Conservation (phyloP, 2,113 vertebrate species). For the Propithecus coquereli region DNA sequence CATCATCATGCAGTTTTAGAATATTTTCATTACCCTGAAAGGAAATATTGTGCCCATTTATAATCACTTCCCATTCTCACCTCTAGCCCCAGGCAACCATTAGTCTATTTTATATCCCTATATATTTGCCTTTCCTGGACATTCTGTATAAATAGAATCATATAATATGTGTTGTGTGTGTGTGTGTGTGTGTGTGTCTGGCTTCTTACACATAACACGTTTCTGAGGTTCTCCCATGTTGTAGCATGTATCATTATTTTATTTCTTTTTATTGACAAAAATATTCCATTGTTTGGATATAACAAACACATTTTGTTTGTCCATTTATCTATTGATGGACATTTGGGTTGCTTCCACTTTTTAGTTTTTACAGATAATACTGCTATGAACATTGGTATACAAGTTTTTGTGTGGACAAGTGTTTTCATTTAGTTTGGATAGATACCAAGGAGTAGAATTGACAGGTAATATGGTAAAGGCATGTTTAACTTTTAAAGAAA, state of each 20-base stretch:
- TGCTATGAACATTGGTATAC: background rate
- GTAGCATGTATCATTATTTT: background rate
- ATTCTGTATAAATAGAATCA: background rate
- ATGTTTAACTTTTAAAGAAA: background rate
- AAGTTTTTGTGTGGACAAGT: background rate
- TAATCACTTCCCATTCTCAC: background rate
- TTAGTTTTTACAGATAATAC: background rate
- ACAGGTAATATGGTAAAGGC: background rate
- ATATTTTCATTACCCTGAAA: background rate
- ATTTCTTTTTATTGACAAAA: background rate
- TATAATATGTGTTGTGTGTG: background rate
- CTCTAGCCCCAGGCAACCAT: background rate
- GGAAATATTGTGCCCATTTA: background rate
- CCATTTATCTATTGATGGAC: background rate
- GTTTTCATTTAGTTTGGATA: background rate
- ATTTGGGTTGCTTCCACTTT: background rate
- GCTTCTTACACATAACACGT: background rate
- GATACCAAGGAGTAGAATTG: background rate
- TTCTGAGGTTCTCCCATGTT: background rate
- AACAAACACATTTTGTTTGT: background rate
- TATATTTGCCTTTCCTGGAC: background rate
- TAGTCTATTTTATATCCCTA: background rate
- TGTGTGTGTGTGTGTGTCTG: background rate
- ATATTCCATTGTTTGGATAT: background rate
- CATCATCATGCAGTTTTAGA: background rate